Conservation (phyloP, 2,888 invertebrate genomes). For the Morpho helenor region DNA sequence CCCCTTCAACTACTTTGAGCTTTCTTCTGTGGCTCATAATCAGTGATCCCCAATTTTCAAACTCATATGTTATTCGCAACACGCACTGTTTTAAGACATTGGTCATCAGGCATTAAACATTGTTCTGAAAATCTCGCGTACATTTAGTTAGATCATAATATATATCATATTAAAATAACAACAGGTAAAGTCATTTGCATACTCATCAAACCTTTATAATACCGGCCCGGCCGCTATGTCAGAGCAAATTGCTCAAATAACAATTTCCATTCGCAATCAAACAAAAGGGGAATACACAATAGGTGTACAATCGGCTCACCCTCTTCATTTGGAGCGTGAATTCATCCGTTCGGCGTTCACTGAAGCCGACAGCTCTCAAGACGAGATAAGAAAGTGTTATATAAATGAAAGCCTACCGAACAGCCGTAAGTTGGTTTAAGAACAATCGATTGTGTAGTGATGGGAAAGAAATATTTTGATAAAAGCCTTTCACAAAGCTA, state of each 20-base stretch:
- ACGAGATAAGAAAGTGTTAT: conserved; percentile 53
- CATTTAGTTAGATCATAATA: no score
- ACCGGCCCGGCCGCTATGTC: conserved; percentile 5
- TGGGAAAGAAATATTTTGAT: background rate
- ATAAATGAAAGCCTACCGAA: conserved; percentile 51
- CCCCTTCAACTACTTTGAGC: no score
- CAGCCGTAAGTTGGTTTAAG: conserved; percentile 16
- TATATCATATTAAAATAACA: no score
- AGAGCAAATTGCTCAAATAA: conserved; percentile 23
- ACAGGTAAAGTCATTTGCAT: conserved; percentile 2
- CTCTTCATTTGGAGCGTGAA: conserved; percentile 23
- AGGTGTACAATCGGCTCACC: conserved; percentile 14
- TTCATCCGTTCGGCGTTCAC: conserved; percentile 25
- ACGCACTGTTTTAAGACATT: no score
- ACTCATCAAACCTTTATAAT: conserved; percentile 7
- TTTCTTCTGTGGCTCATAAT: no score
- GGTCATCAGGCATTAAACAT: no score
- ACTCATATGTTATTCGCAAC: no score
- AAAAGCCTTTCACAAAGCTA: no score
- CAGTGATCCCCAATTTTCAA: no score
- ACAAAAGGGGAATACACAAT: conserved; percentile 22
- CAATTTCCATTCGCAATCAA: conserved; percentile 27
- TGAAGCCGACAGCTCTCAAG: conserved; percentile 37
- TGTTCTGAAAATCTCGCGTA: no score
- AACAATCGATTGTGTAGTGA: conserved; percentile 6